Evolutionary conservation across 2,888 invertebrate genomes (phyloP).

Genomic region (Clivina fossor): DNA sequence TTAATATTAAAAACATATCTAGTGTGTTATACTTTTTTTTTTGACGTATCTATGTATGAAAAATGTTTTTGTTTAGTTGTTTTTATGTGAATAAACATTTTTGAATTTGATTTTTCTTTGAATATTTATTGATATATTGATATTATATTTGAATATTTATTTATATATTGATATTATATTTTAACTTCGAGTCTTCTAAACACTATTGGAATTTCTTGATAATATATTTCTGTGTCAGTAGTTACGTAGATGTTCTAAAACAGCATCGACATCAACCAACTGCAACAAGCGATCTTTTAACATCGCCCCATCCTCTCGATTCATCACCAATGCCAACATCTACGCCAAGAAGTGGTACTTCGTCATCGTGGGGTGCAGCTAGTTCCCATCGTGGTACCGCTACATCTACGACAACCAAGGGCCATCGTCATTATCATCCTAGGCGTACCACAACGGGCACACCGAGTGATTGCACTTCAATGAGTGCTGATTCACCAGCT

Average conservation of each 20-base stretch:
- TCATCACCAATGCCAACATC: conserved; percentile 28
- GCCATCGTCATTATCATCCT: conserved; percentile 46
- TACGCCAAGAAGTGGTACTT: conserved; percentile 28
- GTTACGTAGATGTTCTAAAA: conserved; percentile 72
- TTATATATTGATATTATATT: no score
- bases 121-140: no score
- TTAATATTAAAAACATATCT: no score
- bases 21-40: no score
- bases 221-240: no score
- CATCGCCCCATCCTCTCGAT: conserved; percentile 35
- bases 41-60: no score
- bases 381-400: conserved; percentile 50
- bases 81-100: no score
- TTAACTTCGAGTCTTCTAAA: not conserved
- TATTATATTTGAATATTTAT: no score
- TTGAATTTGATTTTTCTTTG: no score
- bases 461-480: conserved; percentile 64
- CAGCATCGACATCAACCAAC: conserved; percentile 49
- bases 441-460: conserved; percentile 50
- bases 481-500: conserved; percentile 68
- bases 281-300: conserved; percentile 9
- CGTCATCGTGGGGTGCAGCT: conserved; percentile 47
- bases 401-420: conserved; percentile 50
- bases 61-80: no score
- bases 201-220: no score